Percentiles rank a stretch among this genome's conserved stretches.
phyloP scores from a whole-genome alignment of 2,797 vertebrate genomes.

The Sebastes ruberrimus region DNA sequence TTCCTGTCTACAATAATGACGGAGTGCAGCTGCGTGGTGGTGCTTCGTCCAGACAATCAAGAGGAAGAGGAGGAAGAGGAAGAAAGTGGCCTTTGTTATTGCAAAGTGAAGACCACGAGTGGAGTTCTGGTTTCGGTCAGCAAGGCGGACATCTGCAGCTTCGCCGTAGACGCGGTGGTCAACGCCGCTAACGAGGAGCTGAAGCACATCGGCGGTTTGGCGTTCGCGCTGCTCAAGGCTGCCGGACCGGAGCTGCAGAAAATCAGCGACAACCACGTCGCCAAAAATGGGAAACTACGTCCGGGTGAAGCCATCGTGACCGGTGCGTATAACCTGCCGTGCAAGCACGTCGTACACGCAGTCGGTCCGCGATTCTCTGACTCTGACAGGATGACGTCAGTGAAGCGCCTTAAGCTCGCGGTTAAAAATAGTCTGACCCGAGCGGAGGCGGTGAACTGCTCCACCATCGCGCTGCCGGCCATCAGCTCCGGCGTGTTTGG shows the following conservation, averaged over 20 bases:
- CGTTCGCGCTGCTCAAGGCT: conserved; percentile 72
- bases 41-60: conserved; percentile 63
- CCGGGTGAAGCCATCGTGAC: conserved; percentile 75
- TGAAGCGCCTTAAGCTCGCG: conserved; percentile 51
- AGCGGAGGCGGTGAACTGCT: conserved; percentile 62
- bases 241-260: conserved; percentile 85
- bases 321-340: conserved; percentile 78
- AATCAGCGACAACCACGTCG: conserved; percentile 71
- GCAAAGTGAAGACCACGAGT: conserved; percentile 54
- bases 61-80: conserved; percentile 17
- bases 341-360: conserved; percentile 85
- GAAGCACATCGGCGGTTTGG: conserved; percentile 81
- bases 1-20: conserved; percentile 59
- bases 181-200: conserved; percentile 88
- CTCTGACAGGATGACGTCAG: not conserved
- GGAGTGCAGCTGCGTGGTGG: conserved; percentile 76
- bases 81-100: not conserved
- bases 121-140: conserved; percentile 79
- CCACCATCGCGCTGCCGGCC: conserved; percentile 86
- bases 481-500: conserved; percentile 87
- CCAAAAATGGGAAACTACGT: conserved; percentile 35
- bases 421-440: conserved; percentile 78
- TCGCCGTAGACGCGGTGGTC: conserved; percentile 84
- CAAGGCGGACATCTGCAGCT: conserved; percentile 79
- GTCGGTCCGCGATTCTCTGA: conserved; percentile 84